Evolutionary conservation across 2,113 vertebrate species (phyloP), one percentile per base, ranked within the genome.

Genomic region (Atrichornis clamosus): DNA sequence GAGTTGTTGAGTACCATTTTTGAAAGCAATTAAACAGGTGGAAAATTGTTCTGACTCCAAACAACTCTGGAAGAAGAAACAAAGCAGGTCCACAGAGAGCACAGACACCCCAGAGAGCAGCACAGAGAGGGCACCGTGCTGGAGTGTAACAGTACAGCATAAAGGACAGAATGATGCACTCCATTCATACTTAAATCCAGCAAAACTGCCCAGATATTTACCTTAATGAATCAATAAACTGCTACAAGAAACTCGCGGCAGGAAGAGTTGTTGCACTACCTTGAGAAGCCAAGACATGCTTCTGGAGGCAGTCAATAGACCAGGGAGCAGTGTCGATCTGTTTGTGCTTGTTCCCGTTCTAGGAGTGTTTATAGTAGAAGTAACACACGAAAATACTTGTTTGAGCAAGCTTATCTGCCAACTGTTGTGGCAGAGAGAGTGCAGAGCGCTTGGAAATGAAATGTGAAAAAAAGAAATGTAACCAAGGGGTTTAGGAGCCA

Each of bases 391-490:
- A 92, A 93, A 91, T 81, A 95, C 93, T 52, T 94, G 96, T 93
- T 80, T n/a, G 78, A 96, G 87, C 89, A 95, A 88, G 89, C 79
- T 94, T 78, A 82, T 67, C 75, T 65, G 53, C 82, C 70, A 92
- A 28, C 39, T 46, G 16, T 5, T 80, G 69, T 32, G 86, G 65
- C 85, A 81, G 68, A 55, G 14, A 79, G 56, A 4, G 3, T 1
- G 12, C 35, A 21, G 46, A 58, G 20, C 0, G 1, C 56, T 63
- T 11, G 42, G 63, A 89, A 88, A 80, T 10, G 0, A 81, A 77
- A 90, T 22, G 41, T 37, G 13, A 94, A 86, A 19, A 19, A 70
- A 75, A 64, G 49, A 76, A 70, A 74, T 2, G 11, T 9, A 83
- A 81, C 50, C 27, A 41, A 87, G 22, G 33, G 62, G 50, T 11